Evolutionary conservation across 2,797 vertebrate species (phyloP).

Genomic region (Arrhamphus sclerolepis): DNA sequence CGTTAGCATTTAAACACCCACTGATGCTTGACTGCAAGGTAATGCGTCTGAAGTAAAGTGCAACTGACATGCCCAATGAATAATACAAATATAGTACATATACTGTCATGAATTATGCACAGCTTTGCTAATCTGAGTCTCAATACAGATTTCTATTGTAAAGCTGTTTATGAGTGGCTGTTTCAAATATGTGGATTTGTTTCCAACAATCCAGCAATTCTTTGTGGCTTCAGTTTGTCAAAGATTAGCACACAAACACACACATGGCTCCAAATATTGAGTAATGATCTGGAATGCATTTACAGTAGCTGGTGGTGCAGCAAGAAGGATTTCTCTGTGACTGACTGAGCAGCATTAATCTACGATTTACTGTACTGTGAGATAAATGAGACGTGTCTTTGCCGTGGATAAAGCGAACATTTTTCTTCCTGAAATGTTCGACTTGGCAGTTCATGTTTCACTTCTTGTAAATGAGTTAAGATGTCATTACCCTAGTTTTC

Average conservation of each 20-base stretch:
- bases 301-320: constrained; percentile 15
- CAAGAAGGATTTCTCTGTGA: constrained; percentile 7
- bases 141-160: constrained; percentile 13
- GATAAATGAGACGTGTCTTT: constrained; percentile 21
- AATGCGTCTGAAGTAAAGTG: constrained; percentile 41
- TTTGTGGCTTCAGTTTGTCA: constrained; percentile 2
- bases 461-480: not conserved
- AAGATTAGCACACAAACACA: constrained; percentile 16
- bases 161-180: constrained; percentile 3
- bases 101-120: constrained; percentile 64
- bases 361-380: constrained; percentile 9
- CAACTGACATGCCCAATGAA: constrained; percentile 56
- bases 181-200: not conserved
- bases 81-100: constrained; percentile 65
- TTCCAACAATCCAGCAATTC: not conserved
- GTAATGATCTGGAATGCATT: constrained; percentile 41
- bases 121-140: constrained; percentile 17
- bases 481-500: not conserved
- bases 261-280: constrained; percentile 41
- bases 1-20: constrained; percentile 15
- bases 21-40: constrained; percentile 21
- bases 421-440: not conserved
- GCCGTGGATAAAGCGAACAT: not conserved
- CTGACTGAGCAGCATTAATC: constrained; percentile 21
- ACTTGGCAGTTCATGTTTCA: not conserved